A percentile compares a stretch with the other conserved stretches of the same genome.
Evolutionary conservation across 2,797 vertebrate genomes (phyloP).

Genomic region (Perodicticus potto): DNA sequence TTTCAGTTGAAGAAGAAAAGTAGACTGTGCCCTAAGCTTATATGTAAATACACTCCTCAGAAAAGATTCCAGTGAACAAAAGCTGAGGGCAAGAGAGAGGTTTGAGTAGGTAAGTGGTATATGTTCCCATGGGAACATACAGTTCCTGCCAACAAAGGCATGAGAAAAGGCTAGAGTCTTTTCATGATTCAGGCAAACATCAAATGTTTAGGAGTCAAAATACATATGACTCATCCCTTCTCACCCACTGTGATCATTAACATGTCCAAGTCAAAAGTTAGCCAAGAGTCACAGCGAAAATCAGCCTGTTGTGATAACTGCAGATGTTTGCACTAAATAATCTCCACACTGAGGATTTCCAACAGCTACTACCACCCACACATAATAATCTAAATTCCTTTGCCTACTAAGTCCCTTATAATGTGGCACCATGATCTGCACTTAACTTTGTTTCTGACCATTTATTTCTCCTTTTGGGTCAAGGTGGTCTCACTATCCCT

Average conservation of each 20-base stretch:
- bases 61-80: slow-evolving; percentile 13
- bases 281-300: slow-evolving; percentile 37
- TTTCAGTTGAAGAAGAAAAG: slow-evolving; percentile 2
- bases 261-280: slow-evolving; percentile 47
- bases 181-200: slow-evolving; percentile 73
- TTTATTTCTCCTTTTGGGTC: neutral
- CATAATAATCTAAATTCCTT: neutral
- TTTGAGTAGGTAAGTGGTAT: neutral
- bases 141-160: slow-evolving; percentile 53
- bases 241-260: neutral
- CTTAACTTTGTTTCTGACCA: neutral
- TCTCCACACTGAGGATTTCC: neutral
- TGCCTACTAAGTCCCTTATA: neutral
- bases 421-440: neutral
- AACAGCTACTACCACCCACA: neutral
- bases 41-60: neutral
- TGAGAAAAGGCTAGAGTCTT: slow-evolving; percentile 64
- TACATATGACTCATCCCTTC: slow-evolving; percentile 63
- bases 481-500: neutral
- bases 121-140: slow-evolving; percentile 41
- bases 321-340: slow-evolving; percentile 19
- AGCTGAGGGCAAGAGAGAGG: neutral
- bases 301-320: slow-evolving; percentile 6
- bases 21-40: neutral
- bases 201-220: slow-evolving; percentile 64